phyloP scores from a whole-genome alignment of 92 coral and sea anemone species.

The Hydrozoanthus gracilis region DNA sequence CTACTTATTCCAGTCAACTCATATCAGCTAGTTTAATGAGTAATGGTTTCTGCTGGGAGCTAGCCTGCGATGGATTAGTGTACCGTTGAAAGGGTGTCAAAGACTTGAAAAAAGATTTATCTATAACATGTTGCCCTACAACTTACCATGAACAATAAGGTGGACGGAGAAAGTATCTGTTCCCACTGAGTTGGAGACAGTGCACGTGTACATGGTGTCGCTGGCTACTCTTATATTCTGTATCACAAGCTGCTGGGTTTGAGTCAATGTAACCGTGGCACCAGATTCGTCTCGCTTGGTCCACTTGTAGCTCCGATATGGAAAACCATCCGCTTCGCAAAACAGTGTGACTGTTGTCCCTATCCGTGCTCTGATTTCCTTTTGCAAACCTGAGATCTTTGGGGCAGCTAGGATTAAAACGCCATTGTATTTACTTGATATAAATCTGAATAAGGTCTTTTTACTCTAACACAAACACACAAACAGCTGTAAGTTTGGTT shows the following conservation, averaged over 20 bases:
- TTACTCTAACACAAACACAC: background rate
- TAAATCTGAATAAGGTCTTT: too few relatives aligned
- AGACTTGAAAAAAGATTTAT: too few relatives aligned
- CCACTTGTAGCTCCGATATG: slow-evolving; percentile 30
- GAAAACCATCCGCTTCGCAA: slow-evolving; percentile 26
- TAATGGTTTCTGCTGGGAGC: too few relatives aligned
- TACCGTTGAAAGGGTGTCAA: too few relatives aligned
- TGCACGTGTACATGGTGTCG: slow-evolving; percentile 20
- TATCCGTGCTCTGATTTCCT: slow-evolving; percentile 23
- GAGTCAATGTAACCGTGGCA: background rate
- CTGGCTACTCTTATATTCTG: background rate
- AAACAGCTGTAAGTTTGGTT: too few relatives aligned
- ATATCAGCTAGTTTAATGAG: too few relatives aligned
- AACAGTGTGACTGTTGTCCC: slow-evolving; percentile 21
- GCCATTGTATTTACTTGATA: too few relatives aligned
- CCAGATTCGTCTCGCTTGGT: background rate
- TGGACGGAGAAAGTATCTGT: background rate
- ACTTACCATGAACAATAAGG: slow-evolving; percentile 21
- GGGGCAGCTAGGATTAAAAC: background rate
- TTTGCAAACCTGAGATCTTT: slow-evolving; percentile 24
- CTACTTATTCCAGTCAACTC: too few relatives aligned
- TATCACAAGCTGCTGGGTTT: slow-evolving; percentile 22
- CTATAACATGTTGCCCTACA: too few relatives aligned
- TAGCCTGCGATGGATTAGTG: too few relatives aligned
- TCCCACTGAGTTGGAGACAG: slow-evolving; percentile 8